Conservation (phyloP, 2,797 vertebrate genomes). For the Odontamblyopus rebecca region DNA sequence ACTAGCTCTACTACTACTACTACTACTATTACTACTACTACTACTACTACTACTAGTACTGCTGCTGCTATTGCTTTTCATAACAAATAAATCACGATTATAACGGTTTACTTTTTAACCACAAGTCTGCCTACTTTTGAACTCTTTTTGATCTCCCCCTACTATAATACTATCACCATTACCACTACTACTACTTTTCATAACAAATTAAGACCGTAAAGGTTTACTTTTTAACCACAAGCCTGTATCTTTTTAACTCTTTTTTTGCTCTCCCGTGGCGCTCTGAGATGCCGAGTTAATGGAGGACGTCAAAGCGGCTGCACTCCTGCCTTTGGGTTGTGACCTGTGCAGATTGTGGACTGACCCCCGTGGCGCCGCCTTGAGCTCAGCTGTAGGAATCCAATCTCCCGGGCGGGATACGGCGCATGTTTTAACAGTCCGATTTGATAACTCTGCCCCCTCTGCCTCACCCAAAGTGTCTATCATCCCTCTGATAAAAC, state of each 20-base stretch:
- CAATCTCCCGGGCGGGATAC: constrained; percentile 73
- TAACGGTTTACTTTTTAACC: too few species aligned
- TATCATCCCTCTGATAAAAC: constrained; percentile 62
- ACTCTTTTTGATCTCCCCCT: too few species aligned
- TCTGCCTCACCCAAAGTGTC: constrained; percentile 42
- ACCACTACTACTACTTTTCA: neutral
- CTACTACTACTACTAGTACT: too few species aligned
- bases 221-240: neutral
- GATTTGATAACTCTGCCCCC: constrained; percentile 64
- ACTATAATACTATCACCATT: too few species aligned
- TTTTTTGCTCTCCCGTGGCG: constrained; percentile 33
- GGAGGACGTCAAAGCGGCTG: constrained; percentile 68
- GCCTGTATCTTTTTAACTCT: constrained; percentile 2
- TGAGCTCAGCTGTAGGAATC: constrained; percentile 65
- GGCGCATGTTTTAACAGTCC: constrained; percentile 68
- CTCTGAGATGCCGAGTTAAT: constrained; percentile 66
- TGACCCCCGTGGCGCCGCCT: constrained; percentile 64
- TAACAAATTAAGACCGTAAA: neutral
- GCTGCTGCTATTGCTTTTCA: too few species aligned
- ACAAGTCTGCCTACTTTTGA: too few species aligned
- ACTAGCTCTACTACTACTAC: too few species aligned
- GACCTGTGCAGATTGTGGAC: constrained; percentile 76
- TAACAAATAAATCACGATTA: too few species aligned
- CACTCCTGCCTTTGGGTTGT: constrained; percentile 57
- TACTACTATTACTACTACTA: too few species aligned